Evolutionary conservation across 1,140 invertebrate genomes (phyloP), one percentile per base, ranked within the genome.

Genomic region (Thereuonema tuberculata): DNA sequence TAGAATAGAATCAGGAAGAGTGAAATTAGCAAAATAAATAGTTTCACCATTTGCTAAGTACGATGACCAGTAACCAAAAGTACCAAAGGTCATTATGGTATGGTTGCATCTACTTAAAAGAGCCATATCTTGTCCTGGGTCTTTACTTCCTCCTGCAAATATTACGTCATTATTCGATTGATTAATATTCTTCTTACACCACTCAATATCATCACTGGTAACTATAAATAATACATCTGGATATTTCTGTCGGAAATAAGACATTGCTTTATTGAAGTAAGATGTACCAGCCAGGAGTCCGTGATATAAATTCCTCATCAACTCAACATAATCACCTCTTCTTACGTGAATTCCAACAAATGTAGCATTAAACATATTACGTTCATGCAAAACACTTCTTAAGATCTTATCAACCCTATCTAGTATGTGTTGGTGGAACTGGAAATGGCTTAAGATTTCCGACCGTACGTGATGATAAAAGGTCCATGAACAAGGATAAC

Each of bases 271-370:
- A 0, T 69, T 64, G 67, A 81, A 82, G 67, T 78, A 83, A 3
- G 3, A 5, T 3, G 23, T n/a, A 25, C 57, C 24, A 9, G 66
- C 68, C n/a, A 72, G 61, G 14, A 59, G 52, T 23, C 58, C 58
- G 20, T 52, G 2, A 25, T 59, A 59, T 9, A 12, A 23, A 43
- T 76, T 75, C 0, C 78, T 80, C 15, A 80, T 75, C 21, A 72
- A 67, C 55, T 74, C 69, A 23, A 74, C 64, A 64, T 82, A 82
- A 68, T 82, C 81, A 1, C 80, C 81, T 37, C 81, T 70, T 26
- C 81, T 67, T 27, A 82, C 76, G 62, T 83, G 81, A 31, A 83
- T 71, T 31, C 79, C 77, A 14, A 82, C 74, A 62, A 75, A 82
- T 59, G 59, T 53, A 17, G 21, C 23, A 26, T 26, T 54, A 23